Evolutionary conservation across 1,140 invertebrate genomes (phyloP).

Genomic region (Pseudomyrmex cubaensis): DNA sequence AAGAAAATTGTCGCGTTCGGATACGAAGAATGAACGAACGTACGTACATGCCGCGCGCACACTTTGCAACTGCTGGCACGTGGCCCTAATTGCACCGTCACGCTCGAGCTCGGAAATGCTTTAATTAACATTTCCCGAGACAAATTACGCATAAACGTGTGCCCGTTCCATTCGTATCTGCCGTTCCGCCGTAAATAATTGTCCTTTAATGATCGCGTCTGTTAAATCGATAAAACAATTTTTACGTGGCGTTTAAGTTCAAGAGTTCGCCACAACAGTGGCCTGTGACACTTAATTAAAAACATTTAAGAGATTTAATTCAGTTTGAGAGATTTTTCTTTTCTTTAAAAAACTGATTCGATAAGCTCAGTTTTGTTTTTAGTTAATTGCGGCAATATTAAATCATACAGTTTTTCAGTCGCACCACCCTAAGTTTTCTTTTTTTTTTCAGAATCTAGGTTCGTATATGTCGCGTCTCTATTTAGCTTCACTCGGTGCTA

Average conservation of each 20-base stretch:
- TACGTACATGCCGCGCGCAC: conserved; percentile 30
- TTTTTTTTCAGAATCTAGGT: conserved; percentile 18
- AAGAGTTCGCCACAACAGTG: neutral
- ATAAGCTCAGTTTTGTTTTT: too few species aligned
- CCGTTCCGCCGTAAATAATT: conserved; percentile 48
- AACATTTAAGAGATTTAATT: neutral
- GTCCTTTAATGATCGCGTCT: conserved; percentile 28
- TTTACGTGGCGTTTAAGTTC: neutral
- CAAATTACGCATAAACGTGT: conserved; percentile 59
- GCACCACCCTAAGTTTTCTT: neutral
- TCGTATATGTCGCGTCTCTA: conserved; percentile 20
- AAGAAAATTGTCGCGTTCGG: conserved; percentile 23
- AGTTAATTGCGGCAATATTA: neutral
- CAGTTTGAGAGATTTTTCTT: neutral
- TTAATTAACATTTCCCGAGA: conserved; percentile 63
- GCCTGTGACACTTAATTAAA: neutral
- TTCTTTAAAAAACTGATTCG: neutral
- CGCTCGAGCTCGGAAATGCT: conserved; percentile 61
- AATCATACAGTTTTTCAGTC: neutral
- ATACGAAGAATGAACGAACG: conserved; percentile 32
- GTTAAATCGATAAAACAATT: conserved; percentile 2
- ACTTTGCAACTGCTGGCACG: conserved; percentile 54
- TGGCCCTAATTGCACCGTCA: conserved; percentile 66
- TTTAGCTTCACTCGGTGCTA: conserved; percentile 30
- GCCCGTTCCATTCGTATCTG: neutral